These are phyloP conservation scores for Alloplasta piceator DNA, from an alignment of 2,888 invertebrate genomes.

Conservation along the genomic window DNA sequence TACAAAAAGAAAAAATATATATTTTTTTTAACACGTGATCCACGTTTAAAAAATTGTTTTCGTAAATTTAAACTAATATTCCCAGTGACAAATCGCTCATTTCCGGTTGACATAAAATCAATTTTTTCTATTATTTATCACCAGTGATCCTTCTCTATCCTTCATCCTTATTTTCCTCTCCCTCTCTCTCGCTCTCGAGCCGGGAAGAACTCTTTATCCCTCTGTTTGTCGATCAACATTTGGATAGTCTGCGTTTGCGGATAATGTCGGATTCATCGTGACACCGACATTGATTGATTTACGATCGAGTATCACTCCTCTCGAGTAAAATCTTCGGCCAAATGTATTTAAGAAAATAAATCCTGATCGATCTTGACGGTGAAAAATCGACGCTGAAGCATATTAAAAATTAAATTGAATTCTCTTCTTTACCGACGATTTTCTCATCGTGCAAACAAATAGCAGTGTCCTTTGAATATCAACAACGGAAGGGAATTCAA, in stretches of 20 bases:
- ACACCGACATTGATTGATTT: constrained; percentile 34
- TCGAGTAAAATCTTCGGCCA: too few relatives aligned
- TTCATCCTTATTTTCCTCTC: neutral
- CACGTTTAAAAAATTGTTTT: neutral
- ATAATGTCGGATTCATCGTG: constrained; percentile 9
- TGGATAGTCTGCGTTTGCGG: neutral
- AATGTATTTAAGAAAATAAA: too few relatives aligned
- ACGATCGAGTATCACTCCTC: neutral
- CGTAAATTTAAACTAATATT: neutral
- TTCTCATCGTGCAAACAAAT: too few relatives aligned
- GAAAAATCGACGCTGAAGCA: neutral
- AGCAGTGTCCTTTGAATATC: too few relatives aligned
- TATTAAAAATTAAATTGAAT: too few relatives aligned
- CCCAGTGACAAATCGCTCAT: neutral
- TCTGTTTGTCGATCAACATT: constrained; percentile 4
- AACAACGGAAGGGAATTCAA: too few relatives aligned
- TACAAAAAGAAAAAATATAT: neutral
- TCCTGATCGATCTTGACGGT: constrained; percentile 1
- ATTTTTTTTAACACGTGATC: neutral
- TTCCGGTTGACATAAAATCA: neutral
- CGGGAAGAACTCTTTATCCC: neutral
- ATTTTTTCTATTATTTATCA: neutral
- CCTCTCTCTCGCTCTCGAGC: too few relatives aligned
- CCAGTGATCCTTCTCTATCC: neutral
- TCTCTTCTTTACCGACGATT: too few relatives aligned